Base-by-base conservation (phyloP, 2,888 invertebrate genomes). In the Pseudoips prasinana region DNA sequence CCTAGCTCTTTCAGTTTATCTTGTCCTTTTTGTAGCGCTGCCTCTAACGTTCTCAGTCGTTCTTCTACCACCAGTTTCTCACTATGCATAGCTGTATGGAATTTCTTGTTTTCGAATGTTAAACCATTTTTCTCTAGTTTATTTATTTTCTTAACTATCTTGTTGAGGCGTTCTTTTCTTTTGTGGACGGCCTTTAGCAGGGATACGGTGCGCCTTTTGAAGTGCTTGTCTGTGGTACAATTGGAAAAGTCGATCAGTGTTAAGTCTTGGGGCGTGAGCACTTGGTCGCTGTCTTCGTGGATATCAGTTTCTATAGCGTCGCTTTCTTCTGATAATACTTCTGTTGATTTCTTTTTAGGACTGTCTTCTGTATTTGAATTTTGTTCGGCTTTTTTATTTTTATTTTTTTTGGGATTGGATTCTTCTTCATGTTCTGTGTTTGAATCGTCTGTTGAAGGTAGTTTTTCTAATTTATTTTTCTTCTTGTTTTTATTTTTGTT, bases 241-340 rank as follows among this genome's bases (percentile, higher is more conserved):
- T 76, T 72, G 0, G 75, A 64, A 22, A 81, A 43, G 34, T 88
- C 83, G 19, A 84, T 41, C 0, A 87, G 58, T 0, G 58, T 53
- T 23, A 65, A 38, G 20, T 86, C 84, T 40, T 75, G 64, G 0
- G 78, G 70, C 0, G 66, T 67, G 0, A 85, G 30, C 3, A 68
- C 22, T 20, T 74, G 50, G 8, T 73, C 75, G 6, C 22, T 28
- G 7, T 76, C 74, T 32, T 81, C 77, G 5, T 71, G 44, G 7
- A 76, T 36, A 10, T 84, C 80, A 9, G 78, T 75, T 27, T 84
- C 83, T 37, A 83, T 81, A 0, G 68, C 72, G 23, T 85, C 83
- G 33, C 81, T 86, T 30, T 82, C 78, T 53, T 78, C 75, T 29
- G 69, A 67, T 1, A 36, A 32, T 46, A 45, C 32, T 23, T 10